Base-by-base conservation (phyloP, 2,797 vertebrate genomes). In the Pyrocephalus nanus region DNA sequence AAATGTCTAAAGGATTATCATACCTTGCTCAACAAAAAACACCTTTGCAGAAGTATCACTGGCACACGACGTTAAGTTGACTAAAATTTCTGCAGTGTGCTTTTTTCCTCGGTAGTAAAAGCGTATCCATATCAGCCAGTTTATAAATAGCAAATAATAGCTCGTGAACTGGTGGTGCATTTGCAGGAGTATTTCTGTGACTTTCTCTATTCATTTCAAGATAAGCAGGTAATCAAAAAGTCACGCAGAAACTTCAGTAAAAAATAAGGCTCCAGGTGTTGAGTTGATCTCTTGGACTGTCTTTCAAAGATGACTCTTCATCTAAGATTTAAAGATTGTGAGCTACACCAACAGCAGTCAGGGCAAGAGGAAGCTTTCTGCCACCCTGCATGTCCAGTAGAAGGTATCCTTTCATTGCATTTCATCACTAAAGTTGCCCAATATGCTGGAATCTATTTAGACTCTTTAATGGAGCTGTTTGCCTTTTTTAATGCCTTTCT, bases 91-190 rank as follows among this genome's bases (percentile, higher is more conserved):
- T 96, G 71, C 78, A 67, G 21, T 71, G 25, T 94, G 73, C 72
- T 86, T 93, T 91, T 86, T 74, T 79, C 65, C 90, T 91, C 16
- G 3, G 66, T 86, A 95, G 91, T 88, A 95, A 96, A 88, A 90
- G 85, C 25, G 14, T 93, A 96, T 90, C 62, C 32, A 19, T 93
- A 97, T 97, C 96, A 94, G 70, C 71, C 93, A 80, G 85, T 81
- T 91, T 97, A 97, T 96, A 97, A 97, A 97, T 95, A 97, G 96
- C 86, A 97, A 97, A 93, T 97, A 97, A 97, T 97, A 96, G 93
- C 95, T 97, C 91, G 77, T 97, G 95, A 94, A 94, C 79, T 94
- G 86, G 88, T 95, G 94, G 95, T 97, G 92, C 80, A 86, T 96
- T 97, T 96, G 55, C 91, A 96, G 60, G 73, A 95, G 91, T 96